Evolutionary conservation across 64 coral and sea anemone genomes (phyloP), one percentile per base, ranked within the genome.

Genomic region (Platygyra sinensis): DNA sequence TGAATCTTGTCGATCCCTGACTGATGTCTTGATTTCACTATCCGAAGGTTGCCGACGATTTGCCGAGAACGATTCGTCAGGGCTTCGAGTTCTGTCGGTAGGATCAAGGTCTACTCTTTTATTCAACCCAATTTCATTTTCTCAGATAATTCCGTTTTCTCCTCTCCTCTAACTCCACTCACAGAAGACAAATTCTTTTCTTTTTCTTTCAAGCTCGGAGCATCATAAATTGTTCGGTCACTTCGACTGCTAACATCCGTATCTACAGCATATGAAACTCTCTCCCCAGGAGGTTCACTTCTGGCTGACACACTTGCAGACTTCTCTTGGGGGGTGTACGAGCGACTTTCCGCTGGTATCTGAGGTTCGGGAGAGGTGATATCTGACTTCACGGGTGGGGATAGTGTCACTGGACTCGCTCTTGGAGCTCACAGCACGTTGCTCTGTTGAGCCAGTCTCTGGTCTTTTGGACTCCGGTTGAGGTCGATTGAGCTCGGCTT

Each of bases 401-500:
- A 29, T 36, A 20, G n/a, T 28, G n/a, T 81, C 62, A 72, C 63
- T 85, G 10, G 81, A 71, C 22, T 85, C 81, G 32, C 63, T 51
- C 24, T 85, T 85, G 1, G 39, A 14, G 63, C n/a, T 83, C 4
- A 39, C 31, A 32, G 80, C 17, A 39, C 39, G 39, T 67, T 71
- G 63, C 4, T 85, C 81, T 28, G 67, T 24, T 51, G 81, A 50
- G 38, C 63, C 38, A 33, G 81, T 51, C 60, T 72, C 81, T 67
- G 62, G 81, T 72, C 62, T 50, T 29, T 85, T 85, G 24, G 81
- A 69, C 15, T 88, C 86, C 19, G 86, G 60, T 77, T 38, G 83
- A 19, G 90, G 90, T 72, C 77, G 72, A 51, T 87, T 86, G 52
- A 92, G 90, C 52, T 92, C 83, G 8, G 72, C 83, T 57, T 92